phyloP scores from a whole-genome alignment of 1,140 invertebrate genomes.

The Listronotus bonariensis region DNA sequence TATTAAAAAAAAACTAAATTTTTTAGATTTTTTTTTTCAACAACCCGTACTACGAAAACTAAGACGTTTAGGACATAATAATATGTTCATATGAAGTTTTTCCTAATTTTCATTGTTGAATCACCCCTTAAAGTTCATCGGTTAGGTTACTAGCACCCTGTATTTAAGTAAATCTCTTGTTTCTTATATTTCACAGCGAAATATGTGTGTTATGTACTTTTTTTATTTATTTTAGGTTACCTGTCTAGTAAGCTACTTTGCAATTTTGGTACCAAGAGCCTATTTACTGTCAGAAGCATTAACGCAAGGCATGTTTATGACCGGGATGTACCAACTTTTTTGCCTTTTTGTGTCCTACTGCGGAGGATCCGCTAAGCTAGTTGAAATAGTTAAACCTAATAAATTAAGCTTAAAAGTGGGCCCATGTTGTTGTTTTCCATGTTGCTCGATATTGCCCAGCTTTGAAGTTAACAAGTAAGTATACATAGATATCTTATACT shows the following conservation, averaged over 20 bases:
- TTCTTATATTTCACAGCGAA: too few relatives aligned
- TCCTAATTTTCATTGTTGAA: too few relatives aligned
- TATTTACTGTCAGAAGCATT: constrained; percentile 66
- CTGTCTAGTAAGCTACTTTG: constrained; percentile 60
- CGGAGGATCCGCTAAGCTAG: constrained; percentile 62
- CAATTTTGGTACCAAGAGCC: constrained; percentile 63
- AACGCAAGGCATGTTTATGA: constrained; percentile 65
- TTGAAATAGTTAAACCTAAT: constrained; percentile 59
- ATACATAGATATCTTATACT: constrained; percentile 4
- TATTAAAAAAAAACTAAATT: too few relatives aligned
- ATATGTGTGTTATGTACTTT: constrained; percentile 55
- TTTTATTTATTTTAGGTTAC: constrained; percentile 59
- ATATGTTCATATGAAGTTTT: too few relatives aligned
- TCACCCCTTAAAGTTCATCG: too few relatives aligned
- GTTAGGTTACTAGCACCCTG: too few relatives aligned
- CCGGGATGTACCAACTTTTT: constrained; percentile 66
- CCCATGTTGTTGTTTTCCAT: constrained; percentile 69
- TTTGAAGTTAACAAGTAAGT: constrained; percentile 62
- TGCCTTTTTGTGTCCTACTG: constrained; percentile 65
- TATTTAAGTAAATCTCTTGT: too few relatives aligned
- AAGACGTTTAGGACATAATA: too few relatives aligned
- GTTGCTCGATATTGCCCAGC: constrained; percentile 61
- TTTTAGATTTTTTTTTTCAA: too few relatives aligned
- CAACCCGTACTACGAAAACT: too few relatives aligned
- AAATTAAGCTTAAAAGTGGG: constrained; percentile 60